Base-by-base conservation (phyloP, 2,888 invertebrate species). In the Pegoplata infirma region DNA sequence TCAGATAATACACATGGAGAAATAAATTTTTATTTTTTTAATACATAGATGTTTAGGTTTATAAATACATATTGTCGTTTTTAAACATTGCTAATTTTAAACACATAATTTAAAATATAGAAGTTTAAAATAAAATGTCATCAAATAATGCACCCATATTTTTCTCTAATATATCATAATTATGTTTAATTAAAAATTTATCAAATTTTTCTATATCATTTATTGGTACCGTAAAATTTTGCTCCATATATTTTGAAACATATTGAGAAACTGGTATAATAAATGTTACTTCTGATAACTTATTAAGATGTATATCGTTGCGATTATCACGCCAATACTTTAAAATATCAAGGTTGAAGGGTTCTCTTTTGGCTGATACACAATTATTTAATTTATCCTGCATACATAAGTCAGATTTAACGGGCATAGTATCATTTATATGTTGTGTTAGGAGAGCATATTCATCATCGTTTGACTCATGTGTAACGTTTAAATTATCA, bases 391-490 rank as follows among this genome's bases (percentile, higher is more conserved):
- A 21, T n/a, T 55, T 32, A 36, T 71, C 53, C n/a, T 46, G 16
- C n/a, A 61, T 53, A 2, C 28, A 17, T 2, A 23, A 23, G 36
- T 23, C 53, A 0, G 28, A 7, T 28, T 53, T 71, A 10, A 21
- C n/a, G 1, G 51, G 19, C 69, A 71, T 71, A 32, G 17, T 71
- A 16, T 71, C 55, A 44, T 53, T 63, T 12, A 71, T 53, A 47
- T 71, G 53, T 46, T 71, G 44, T 5, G 44, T 55, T 6, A 71
- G 32, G 16, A 71, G 16, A 47, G 53, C 71, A 36, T 71, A 71
- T 63, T 61, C 61, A 63, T 71, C 71, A 12, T 55, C 71, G 8
- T 19, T 61, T 1, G 32, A 16, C 10, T 36, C 46, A 2, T 63
- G 12, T n/a, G 1, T n/a, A 16, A 7, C 14, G 1, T 1, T 1